Percentiles rank a stretch among this genome's conserved stretches.
These are phyloP conservation scores for Phoxinus dragarum DNA, from an alignment of 2,797 vertebrate genomes.

Conservation along the genomic window DNA sequence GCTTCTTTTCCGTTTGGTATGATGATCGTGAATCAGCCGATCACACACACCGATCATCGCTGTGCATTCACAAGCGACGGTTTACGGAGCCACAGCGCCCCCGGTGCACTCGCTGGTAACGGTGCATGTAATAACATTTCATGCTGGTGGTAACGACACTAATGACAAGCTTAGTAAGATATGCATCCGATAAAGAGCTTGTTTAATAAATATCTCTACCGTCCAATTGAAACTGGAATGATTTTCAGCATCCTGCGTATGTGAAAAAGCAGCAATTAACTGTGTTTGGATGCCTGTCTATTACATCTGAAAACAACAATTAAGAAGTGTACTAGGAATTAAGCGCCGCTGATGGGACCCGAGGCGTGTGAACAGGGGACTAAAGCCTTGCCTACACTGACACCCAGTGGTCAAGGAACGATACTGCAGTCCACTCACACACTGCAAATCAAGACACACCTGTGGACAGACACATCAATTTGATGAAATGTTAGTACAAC, in stretches of 20 bases:
- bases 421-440: neutral
- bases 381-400: constrained; percentile 71
- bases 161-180: constrained; percentile 54
- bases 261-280: constrained; percentile 16
- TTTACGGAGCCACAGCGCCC: constrained; percentile 57
- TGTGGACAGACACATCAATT: neutral
- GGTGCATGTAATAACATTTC: constrained; percentile 52
- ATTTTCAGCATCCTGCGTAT: neutral
- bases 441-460: neutral
- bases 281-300: constrained; percentile 21
- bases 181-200: constrained; percentile 32
- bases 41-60: constrained; percentile 24
- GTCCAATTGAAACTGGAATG: neutral
- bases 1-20: constrained; percentile 23
- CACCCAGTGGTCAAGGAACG: constrained; percentile 67
- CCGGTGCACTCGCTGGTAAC: constrained; percentile 43
- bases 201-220: constrained; percentile 7
- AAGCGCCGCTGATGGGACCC: constrained; percentile 7
- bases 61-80: constrained; percentile 23
- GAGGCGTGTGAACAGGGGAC: neutral
- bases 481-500: neutral
- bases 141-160: constrained; percentile 59
- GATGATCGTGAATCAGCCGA: constrained; percentile 14
- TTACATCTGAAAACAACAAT: constrained; percentile 5
- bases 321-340: constrained; percentile 12